Base-by-base conservation (phyloP, 2,888 invertebrate genomes). In the Thereva nobilitata region DNA sequence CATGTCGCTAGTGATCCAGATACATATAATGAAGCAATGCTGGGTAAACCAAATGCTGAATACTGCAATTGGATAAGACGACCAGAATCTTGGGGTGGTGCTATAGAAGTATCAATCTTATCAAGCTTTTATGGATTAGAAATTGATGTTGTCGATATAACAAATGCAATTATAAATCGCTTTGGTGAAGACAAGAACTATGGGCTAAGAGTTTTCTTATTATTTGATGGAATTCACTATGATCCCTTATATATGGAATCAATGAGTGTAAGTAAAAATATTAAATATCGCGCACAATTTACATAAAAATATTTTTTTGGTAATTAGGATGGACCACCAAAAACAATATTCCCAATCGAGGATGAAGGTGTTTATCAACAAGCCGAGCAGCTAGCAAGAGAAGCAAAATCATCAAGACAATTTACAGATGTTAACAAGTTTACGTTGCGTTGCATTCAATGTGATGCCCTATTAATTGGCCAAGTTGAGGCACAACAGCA, bases 151-250 rank as follows among this genome's bases (percentile, higher is more conserved):
- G 92, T 97, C 4, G 94, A 97, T 78, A 94, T 94, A 56, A 87
- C 93, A 72, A 93, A 93, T 79, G 90, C 89, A 49, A 90, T 93
- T 69, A 91, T 97, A 68, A 95, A 95, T 79, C 87, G 93, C 73
- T 95, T 97, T 81, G 97, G 97, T 0, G 97, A 97, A 81, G 95
- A 96, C 79, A 89, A 90, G 76, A 87, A 89, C 74, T 96, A 92
- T 78, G 85, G 88, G 2, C 86, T 91, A 67, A 82, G 96, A 74
- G 93, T 95, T 4, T 91, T 96, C 76, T 82, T 97, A 4, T 84
- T 97, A 59, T 97, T 96, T 78, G 96, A 97, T 81, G 97, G 97
- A 12, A 94, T 97, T 61, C 97, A 97, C 81, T 97, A 97, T 77
- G 97, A 97, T 81, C 95, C 97, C 0, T 81, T 97, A 8, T 92